Conservation (phyloP, 2,888 invertebrate species). For the Cantharis rufa region DNA sequence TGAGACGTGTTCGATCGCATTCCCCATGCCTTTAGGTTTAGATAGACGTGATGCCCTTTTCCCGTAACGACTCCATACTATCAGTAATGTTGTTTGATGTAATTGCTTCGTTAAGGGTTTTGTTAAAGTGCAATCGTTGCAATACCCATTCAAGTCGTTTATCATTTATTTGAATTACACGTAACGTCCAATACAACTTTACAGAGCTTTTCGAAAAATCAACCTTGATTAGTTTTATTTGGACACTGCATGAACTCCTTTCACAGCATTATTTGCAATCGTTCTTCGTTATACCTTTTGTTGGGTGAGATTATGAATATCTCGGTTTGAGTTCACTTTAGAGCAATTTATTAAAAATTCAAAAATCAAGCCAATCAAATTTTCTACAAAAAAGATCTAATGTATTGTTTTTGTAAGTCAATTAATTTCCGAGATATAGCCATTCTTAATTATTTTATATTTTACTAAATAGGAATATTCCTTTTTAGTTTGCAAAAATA, state of each 20-base stretch:
- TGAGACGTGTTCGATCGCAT: slow-evolving; percentile 21
- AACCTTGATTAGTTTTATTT: neutral
- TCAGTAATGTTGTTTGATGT: neutral
- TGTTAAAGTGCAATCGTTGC: neutral
- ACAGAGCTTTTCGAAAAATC: neutral
- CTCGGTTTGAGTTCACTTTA: too few relatives aligned
- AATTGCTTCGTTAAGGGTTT: neutral
- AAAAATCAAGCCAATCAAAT: too few relatives aligned
- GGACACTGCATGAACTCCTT: neutral
- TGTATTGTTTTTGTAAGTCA: too few relatives aligned
- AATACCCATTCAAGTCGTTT: neutral
- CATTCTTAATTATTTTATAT: too few relatives aligned
- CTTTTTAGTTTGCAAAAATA: too few relatives aligned
- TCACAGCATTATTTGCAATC: neutral
- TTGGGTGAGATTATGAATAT: too few relatives aligned
- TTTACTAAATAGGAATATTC: too few relatives aligned
- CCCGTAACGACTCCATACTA: slow-evolving; percentile 13
- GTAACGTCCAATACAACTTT: neutral
- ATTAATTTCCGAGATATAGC: too few relatives aligned
- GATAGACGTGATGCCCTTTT: slow-evolving; percentile 25
- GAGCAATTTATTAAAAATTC: too few relatives aligned
- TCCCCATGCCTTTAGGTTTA: slow-evolving; percentile 13
- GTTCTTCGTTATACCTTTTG: too few relatives aligned
- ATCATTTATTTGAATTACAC: neutral
- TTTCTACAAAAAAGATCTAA: too few relatives aligned